These are phyloP conservation scores for Moxostoma hubbsi DNA, from an alignment of 2,797 vertebrate genomes.

Conservation along the genomic window DNA sequence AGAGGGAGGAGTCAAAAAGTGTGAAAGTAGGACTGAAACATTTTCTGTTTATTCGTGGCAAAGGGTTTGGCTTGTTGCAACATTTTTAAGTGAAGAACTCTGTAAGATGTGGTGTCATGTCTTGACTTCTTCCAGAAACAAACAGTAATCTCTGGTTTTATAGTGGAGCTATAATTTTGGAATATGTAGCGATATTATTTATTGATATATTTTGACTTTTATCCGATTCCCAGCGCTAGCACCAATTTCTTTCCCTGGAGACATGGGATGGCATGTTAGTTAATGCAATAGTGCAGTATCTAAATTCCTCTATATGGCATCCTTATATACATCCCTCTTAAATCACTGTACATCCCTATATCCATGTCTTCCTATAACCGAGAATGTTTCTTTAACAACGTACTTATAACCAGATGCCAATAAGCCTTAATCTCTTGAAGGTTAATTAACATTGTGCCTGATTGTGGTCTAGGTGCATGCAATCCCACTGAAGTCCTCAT, in stretches of 20 bases:
- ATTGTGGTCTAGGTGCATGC: slow-evolving; percentile 85
- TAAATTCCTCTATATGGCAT: background rate
- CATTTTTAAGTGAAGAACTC: background rate
- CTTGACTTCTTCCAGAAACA: background rate
- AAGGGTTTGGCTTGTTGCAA: background rate
- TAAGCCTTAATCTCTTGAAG: too few species aligned
- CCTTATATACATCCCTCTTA: background rate
- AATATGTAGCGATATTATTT: too few species aligned
- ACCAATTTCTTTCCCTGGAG: too few species aligned
- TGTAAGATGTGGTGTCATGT: background rate
- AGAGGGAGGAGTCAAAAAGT: background rate
- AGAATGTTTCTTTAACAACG: too few species aligned
- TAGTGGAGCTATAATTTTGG: too few species aligned
- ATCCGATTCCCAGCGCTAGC: too few species aligned
- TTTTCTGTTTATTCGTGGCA: slow-evolving; percentile 4
- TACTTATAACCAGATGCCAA: too few species aligned
- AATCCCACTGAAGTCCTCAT: slow-evolving; percentile 95
- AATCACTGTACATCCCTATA: background rate
- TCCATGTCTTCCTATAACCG: too few species aligned
- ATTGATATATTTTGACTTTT: too few species aligned
- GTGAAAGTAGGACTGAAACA: background rate
- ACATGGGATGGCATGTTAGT: background rate
- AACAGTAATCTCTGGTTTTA: background rate
- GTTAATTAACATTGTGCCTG: background rate
- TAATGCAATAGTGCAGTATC: background rate